Conservation (phyloP, 2,113 vertebrate genomes). For the Laticauda colubrina region DNA sequence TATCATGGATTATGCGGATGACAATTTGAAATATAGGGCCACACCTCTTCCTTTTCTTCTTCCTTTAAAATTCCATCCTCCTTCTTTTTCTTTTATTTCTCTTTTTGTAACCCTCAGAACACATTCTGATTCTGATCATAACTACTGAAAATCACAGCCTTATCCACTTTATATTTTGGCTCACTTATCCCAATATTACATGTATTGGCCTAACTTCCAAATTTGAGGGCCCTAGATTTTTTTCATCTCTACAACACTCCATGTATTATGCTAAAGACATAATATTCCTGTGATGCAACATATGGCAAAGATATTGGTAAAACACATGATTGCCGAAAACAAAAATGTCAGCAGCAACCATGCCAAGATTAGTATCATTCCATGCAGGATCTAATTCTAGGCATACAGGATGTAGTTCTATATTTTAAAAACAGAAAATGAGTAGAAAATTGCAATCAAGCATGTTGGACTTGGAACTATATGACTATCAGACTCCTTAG, state of each 20-base stretch:
- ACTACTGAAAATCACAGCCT: background rate
- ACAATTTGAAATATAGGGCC: background rate
- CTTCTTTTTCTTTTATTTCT: background rate
- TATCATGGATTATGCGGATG: background rate
- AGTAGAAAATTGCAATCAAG: background rate
- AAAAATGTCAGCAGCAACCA: conserved; percentile 78
- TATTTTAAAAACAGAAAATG: background rate
- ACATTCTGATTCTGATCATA: background rate
- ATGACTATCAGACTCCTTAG: background rate
- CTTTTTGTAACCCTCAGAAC: background rate
- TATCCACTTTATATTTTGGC: background rate
- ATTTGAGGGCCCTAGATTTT: background rate
- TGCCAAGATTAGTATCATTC: conserved; percentile 71
- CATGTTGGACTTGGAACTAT: background rate
- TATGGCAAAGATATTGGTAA: conserved; percentile 84
- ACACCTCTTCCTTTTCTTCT: background rate
- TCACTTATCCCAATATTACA: background rate
- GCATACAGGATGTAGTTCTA: conserved; percentile 60
- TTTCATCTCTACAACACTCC: conserved; percentile 70
- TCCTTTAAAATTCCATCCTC: background rate
- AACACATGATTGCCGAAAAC: conserved; percentile 70
- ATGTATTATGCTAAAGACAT: conserved; percentile 70
- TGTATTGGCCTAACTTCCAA: background rate
- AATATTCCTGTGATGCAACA: conserved; percentile 79
- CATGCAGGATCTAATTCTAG: conserved; percentile 53